These are phyloP conservation scores for Diachasma alloeum DNA, from an alignment of 1,140 invertebrate genomes.

Conservation along the genomic window DNA sequence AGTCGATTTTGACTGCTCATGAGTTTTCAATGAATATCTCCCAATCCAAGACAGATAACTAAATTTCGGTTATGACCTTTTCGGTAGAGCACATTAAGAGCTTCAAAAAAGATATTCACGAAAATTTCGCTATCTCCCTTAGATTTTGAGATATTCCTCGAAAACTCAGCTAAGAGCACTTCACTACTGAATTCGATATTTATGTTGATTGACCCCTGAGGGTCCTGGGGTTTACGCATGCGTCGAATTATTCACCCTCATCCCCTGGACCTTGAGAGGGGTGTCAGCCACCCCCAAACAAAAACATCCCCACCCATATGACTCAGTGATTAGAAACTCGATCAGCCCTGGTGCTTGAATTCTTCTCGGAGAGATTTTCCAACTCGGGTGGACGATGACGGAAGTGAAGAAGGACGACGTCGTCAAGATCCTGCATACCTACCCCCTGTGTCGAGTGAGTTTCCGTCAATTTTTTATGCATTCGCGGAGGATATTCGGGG, in stretches of 20 bases:
- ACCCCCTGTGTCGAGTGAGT: conserved; percentile 61
- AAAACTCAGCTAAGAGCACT: too few relatives aligned
- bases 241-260: neutral
- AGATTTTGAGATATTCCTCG: too few relatives aligned
- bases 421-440: conserved; percentile 60
- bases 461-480: neutral
- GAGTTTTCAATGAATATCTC: too few relatives aligned
- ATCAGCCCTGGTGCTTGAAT: neutral
- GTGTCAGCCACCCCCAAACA: neutral
- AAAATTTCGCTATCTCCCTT: too few relatives aligned
- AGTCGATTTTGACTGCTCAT: too few relatives aligned
- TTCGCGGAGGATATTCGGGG: neutral
- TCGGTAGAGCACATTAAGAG: too few relatives aligned
- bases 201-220: neutral
- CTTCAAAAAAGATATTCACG: too few relatives aligned
- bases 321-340: neutral
- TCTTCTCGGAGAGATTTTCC: neutral
- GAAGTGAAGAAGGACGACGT: conserved; percentile 61
- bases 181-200: too few relatives aligned
- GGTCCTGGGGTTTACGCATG: neutral
- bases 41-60: too few relatives aligned
- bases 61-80: too few relatives aligned
- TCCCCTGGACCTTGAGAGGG: neutral
- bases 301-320: conserved; percentile 3
- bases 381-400: conserved; percentile 44